Percentiles rank a stretch among this genome's conserved stretches.
phyloP scores from a whole-genome alignment of 1,140 invertebrate genomes.

The fruit fly (Drosophila melanogaster) region Release_6_plus_ISO1_MT NT_033777.3:18802001-18802500 shows the following conservation, averaged over 20 bases:
- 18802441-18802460: constrained; percentile 74
- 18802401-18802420: constrained; percentile 67
- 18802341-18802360: constrained; percentile 7
- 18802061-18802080: constrained; percentile 23
- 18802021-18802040: constrained; percentile 31
- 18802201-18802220: constrained; percentile 40
- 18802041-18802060: constrained; percentile 10
- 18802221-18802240: constrained; percentile 22
- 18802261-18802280: constrained; percentile 43
- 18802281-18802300: constrained; percentile 12
- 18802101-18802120: constrained; percentile 29
- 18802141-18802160: constrained; percentile 41
- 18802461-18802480: constrained; percentile 52
- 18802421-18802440: constrained; percentile 46
- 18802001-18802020: constrained; percentile 5
- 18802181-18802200: constrained; percentile 52
- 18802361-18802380: constrained; percentile 44
- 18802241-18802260: constrained; percentile 13
- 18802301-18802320: constrained; percentile 31
- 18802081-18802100: constrained; percentile 22
- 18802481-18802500: constrained; percentile 65
- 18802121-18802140: constrained; percentile 30
- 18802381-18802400: constrained; percentile 71
- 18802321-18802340: constrained; percentile 40
- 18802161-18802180: constrained; percentile 31